Conservation (phyloP, 2,888 invertebrate species). For the Marasmarcha lunaedactyla region DNA sequence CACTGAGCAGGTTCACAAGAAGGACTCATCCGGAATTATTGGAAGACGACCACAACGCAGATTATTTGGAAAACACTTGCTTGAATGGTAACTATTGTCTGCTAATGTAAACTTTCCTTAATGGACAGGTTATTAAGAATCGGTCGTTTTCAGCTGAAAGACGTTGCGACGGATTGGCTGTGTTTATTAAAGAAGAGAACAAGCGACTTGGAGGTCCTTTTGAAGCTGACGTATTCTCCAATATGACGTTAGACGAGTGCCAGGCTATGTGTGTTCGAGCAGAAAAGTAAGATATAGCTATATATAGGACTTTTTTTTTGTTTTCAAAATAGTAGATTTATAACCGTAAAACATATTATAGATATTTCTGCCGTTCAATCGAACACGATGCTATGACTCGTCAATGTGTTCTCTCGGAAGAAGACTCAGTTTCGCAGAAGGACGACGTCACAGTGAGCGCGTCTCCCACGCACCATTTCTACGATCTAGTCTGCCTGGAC, state of each 20-base stretch:
- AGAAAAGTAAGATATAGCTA: conserved; percentile 75
- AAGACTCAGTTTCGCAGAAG: conserved; percentile 90
- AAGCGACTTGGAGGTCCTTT: conserved; percentile 89
- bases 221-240: conserved; percentile 88
- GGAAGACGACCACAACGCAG: conserved; percentile 87
- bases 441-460: conserved; percentile 88
- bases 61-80: conserved; percentile 92
- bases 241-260: conserved; percentile 88
- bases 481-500: conserved; percentile 89
- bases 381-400: conserved; percentile 90
- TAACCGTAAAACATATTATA: conserved; percentile 20
- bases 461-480: conserved; percentile 88
- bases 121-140: too few species aligned
- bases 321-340: too few species aligned
- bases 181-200: conserved; percentile 91
- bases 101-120: not conserved
- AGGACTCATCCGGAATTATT: conserved; percentile 87
- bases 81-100: conserved; percentile 75
- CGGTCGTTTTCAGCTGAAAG: conserved; percentile 78
- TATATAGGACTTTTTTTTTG: not conserved
- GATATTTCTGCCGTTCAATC: conserved; percentile 88
- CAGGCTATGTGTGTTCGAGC: conserved; percentile 88
- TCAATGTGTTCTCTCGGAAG: conserved; percentile 90
- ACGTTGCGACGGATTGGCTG: conserved; percentile 87
- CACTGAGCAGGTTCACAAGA: conserved; percentile 83